Conservation (phyloP, 2,113 vertebrate genomes). For the Syrmaticus mikado region DNA sequence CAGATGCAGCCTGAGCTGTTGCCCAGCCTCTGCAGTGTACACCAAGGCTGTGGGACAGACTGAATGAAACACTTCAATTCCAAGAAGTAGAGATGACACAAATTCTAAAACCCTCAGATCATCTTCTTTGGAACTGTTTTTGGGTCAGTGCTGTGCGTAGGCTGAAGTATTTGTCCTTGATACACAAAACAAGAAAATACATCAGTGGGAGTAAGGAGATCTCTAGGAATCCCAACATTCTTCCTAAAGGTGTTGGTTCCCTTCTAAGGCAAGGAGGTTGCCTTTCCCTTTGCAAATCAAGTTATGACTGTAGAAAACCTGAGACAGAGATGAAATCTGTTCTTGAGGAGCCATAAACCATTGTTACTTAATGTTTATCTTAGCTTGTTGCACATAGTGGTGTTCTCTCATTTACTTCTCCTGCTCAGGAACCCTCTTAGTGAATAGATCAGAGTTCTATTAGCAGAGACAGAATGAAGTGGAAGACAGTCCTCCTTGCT, state of each 20-base stretch:
- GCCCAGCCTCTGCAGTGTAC: accelerated
- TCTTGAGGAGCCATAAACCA: not conserved
- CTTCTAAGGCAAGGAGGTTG: not conserved
- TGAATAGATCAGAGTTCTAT: not conserved
- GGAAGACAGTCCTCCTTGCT: not conserved
- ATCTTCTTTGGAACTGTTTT: not conserved
- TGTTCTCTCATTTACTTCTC: not conserved
- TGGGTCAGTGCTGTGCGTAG: not conserved
- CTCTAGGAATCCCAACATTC: not conserved
- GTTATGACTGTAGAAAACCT: not conserved
- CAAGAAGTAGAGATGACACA: not conserved
- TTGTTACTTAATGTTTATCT: not conserved
- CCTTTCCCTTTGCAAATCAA: not conserved
- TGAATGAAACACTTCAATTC: not conserved
- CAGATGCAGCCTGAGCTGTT: not conserved
- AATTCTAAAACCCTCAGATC: not conserved
- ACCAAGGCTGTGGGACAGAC: too few species aligned
- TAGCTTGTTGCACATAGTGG: not conserved
- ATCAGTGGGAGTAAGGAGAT: not conserved
- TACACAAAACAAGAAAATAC: not conserved
- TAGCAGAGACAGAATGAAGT: not conserved
- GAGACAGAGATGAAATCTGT: not conserved
- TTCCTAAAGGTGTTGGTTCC: not conserved
- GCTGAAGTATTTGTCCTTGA: not conserved
- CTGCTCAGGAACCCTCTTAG: not conserved